Evolutionary conservation across 2,888 invertebrate genomes (phyloP), one percentile per base, ranked within the genome.

Genomic region (Pyrrhosoma nymphula): DNA sequence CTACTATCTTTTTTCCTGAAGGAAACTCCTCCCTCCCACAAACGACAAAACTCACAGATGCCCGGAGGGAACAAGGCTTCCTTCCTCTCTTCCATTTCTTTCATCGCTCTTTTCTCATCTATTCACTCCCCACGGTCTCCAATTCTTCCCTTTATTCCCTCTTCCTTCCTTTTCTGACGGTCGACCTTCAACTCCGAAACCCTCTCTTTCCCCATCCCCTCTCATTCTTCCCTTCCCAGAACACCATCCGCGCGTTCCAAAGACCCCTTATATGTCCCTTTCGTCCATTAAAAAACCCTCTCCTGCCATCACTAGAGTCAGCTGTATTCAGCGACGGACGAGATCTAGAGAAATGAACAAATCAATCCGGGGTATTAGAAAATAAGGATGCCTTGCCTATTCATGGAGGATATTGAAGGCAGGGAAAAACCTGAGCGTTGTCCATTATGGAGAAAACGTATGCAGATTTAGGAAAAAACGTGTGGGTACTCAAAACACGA

Each of bases 61-160:
- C 82, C 82, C 82, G n/a, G 30, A 82, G 82, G 82, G 82, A 82
- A 18, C n/a, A 82, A 69, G 82, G 16, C 82, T 26, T n/a, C 89
- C 20, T 30, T 20, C 88, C 14, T n/a, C 47, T 23, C 88, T 18
- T 88, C 39, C 39, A 39, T 3, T 12, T 47, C 88, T 39, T 88
- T 23, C 47, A 6, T 1, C 88, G 8, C 47, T 47, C 88, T 26
- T n/a, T 88, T 35, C 88, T 18, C 47, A 0, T 88, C n/a, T 39
- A 35, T 39, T 39, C n/a, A 35, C 4, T 35, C 30, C n/a, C 35
- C 30, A 30, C 30, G 35, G 16, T 35, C n/a, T 82, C 30, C 3
- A n/a, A 3, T 16, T 2, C 82, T 82, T 82, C 82, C 30, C 30
- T 82, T 82, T 35, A n/a, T 35, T n/a, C 35, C 18, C 88, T 88